Conservation (phyloP, 1,140 invertebrate species). For the Caenorhabditis latens region DNA sequence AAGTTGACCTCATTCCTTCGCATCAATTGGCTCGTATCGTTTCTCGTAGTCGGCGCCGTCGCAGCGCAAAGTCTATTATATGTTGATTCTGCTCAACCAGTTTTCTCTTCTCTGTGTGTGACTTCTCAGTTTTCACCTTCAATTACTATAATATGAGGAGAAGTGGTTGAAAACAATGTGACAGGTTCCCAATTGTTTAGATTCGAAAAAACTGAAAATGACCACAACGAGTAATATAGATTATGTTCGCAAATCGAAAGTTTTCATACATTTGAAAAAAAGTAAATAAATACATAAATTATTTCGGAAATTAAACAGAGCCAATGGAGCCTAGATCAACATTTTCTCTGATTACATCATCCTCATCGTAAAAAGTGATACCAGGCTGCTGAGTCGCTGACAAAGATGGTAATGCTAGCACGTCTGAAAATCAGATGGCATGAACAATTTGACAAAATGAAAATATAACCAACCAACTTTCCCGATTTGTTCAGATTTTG, state of each 20-base stretch:
- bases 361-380: slow-evolving; percentile 40
- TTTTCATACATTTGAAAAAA: no score
- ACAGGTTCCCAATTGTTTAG: background rate
- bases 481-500: slow-evolving; percentile 13
- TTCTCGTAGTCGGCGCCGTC: background rate
- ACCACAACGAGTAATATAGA: no score
- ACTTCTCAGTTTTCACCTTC: background rate
- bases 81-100: slow-evolving; percentile 53
- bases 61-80: slow-evolving; percentile 30
- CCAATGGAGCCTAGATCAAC: slow-evolving; percentile 1
- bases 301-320: background rate
- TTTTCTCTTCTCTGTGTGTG: background rate
- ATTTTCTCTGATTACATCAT: slow-evolving; percentile 33
- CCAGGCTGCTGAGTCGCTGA: slow-evolving; percentile 13
- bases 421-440: background rate
- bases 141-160: slow-evolving; percentile 25
- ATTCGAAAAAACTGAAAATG: background rate
- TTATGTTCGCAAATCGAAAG: no score
- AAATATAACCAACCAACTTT: slow-evolving; percentile 1
- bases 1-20: slow-evolving; percentile 53
- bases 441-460: background rate
- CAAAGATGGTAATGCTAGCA: background rate
- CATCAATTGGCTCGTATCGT: slow-evolving; percentile 45
- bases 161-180: slow-evolving; percentile 33
- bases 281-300: no score